Base-by-base conservation (phyloP, 1,140 invertebrate genomes). In the Lucilia sericata region DNA sequence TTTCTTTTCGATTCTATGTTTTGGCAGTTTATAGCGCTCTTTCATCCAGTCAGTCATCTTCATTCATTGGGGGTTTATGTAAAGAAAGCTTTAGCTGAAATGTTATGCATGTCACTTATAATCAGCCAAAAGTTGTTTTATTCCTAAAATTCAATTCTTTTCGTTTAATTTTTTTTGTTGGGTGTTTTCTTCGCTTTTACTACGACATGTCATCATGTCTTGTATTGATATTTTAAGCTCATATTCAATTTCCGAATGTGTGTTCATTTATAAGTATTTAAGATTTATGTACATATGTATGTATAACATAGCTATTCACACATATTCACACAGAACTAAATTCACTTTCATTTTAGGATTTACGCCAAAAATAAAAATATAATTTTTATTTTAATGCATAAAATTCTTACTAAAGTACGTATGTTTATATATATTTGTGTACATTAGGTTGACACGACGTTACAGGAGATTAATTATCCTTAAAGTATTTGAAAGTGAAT, bases 231-330 rank as follows among this genome's bases (percentile, higher is more conserved):
- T 75, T 75, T 75, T 75, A 75, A 75, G 74, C 74, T 75, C 21
- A 75, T 75, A 75, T 75, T 75, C 74, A 75, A 75, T 75, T 75
- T 75, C 74, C 74, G 74, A 75, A 75, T 30, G 30, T 75, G 13
- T 34, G 21, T 55, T 55, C 17, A 12, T 55, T 51, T n/a, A 42
- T 42, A 42, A 42, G 42, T 42, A 42, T 42, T 42, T 42, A 42
- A 55, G 13, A 55, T 14, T 7, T 4, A 55, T 55, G 12, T 12
- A 55, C 0, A 17, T 13, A 55, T n/a, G 49, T 14, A 49, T 49
- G 49, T 17, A 55, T 55, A 0, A 51, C 49, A 51, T 10, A 51
- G n/a, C n/a, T n/a, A 55, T 55, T 10, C 51, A 55, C 51, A 55
- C 5, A 55, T 14, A 3, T 12, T 17, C 51, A 55, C 14, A 42